Evolutionary conservation across 2,797 vertebrate genomes (phyloP), one percentile per base, ranked within the genome.

Genomic region (Danionella dracula): DNA sequence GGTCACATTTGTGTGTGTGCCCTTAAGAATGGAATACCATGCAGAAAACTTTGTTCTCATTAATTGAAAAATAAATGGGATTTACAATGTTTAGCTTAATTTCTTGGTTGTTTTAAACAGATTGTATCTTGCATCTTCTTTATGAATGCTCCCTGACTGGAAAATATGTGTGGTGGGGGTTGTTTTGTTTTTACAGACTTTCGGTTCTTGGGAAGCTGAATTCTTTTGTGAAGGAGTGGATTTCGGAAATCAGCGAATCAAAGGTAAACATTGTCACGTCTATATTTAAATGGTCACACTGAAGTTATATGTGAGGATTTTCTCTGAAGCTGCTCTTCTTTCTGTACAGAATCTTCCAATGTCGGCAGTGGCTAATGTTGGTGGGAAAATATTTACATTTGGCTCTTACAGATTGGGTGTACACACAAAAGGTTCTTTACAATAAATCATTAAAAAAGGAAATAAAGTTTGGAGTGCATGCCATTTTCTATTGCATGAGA

Each of bases 321-420:
- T 62, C 9, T 37, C 9, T 37, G 8, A 27, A 63, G 49, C 11
- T 9, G 0, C 45, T 1, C 4, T 1, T 49, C 4, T 71, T 40
- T 29, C 50, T 63, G 82, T 59, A 15, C 81, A 98, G 96, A 95
- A 93, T 77, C 88, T 98, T 69, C 93, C 95, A 51, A 88, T 88
- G 58, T 91, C 94, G n/a, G 80, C 88, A 49, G 85, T 88, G 73
- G 88, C 79, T 50, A 91, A 87, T 76, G 90, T 90, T 62, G 93
- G 93, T 70, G 97, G 96, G 35, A 99, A 97, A 86, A 94, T 99
- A 86, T 93, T 97, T 84, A 97, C 97, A 0, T 99, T 99, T 86
- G 96, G 96, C n/a, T 99, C 97, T 4, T 99, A 97, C 65, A 89
- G 90, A 11, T 93, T 98, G 34, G 97, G 96, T 76, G 97, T 99